These are phyloP conservation scores for Aleiodes testaceus DNA, from an alignment of 2,888 invertebrate species.

Conservation along the genomic window DNA sequence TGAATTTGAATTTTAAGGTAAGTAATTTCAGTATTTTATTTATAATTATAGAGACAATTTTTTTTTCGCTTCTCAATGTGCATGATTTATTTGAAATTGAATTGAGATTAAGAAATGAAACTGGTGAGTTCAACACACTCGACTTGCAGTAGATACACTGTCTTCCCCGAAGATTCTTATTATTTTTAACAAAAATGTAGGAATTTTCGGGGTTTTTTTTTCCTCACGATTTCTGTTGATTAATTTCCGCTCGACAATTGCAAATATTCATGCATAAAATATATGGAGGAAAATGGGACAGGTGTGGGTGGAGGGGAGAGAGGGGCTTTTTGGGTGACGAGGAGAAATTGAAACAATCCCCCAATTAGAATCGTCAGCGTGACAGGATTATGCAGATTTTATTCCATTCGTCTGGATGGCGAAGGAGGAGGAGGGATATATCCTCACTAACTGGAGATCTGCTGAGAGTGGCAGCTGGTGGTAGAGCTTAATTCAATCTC, in stretches of 20 bases:
- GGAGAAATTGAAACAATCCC: constrained; percentile 70
- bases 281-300: too few species aligned
- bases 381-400: constrained; percentile 72
- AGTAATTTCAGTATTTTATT: too few species aligned
- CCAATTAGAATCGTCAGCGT: constrained; percentile 72
- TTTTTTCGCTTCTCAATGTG: too few species aligned
- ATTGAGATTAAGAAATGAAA: constrained; percentile 15
- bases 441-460: constrained; percentile 36
- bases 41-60: too few species aligned
- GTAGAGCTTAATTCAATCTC: constrained; percentile 70
- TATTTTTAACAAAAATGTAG: background rate
- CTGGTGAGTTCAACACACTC: constrained; percentile 41
- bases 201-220: too few species aligned
- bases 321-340: constrained; percentile 12
- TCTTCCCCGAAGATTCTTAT: background rate
- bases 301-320: background rate
- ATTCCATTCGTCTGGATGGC: constrained; percentile 53
- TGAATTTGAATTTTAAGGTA: background rate
- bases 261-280: constrained; percentile 15
- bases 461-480: constrained; percentile 67
- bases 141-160: constrained; percentile 11
- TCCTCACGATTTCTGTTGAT: background rate
- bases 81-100: too few species aligned
- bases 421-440: background rate
- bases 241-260: background rate